These are phyloP conservation scores for Drosophila sp. DNA, from an alignment of 1,140 invertebrate species.

Conservation along the genomic window DNA sequence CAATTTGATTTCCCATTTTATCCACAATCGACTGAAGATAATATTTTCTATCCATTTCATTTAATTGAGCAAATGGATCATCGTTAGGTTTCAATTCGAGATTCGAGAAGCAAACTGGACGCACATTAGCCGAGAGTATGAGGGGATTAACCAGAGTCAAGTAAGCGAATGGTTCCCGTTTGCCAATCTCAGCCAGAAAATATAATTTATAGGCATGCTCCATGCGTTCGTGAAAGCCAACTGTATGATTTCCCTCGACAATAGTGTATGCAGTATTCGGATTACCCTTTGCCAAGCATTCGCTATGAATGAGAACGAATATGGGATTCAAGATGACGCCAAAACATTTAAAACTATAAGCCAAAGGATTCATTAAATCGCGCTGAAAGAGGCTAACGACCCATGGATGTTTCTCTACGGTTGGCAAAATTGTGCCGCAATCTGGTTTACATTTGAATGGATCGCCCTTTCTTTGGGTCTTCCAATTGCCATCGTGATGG, in stretches of 20 bases:
- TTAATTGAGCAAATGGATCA: background rate
- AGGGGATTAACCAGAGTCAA: constrained; percentile 26
- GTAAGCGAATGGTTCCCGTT: background rate
- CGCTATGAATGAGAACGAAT: background rate
- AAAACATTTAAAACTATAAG: constrained; percentile 78
- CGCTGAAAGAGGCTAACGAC: constrained; percentile 38
- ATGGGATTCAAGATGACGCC: constrained; percentile 67
- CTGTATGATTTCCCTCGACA: constrained; percentile 22
- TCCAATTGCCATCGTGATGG: background rate
- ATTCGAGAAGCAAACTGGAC: constrained; percentile 29
- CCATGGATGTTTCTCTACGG: constrained; percentile 35
- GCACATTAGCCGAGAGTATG: constrained; percentile 19
- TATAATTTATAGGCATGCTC: constrained; percentile 15
- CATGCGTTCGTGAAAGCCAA: background rate
- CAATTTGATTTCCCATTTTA: background rate
- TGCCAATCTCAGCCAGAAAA: background rate
- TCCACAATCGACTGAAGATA: background rate
- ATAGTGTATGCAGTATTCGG: background rate
- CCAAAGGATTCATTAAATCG: rapidly evolving
- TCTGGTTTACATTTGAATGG: constrained; percentile 29
- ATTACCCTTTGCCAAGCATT: background rate
- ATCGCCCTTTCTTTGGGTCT: rapidly evolving
- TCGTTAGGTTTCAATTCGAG: background rate
- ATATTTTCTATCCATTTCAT: background rate
- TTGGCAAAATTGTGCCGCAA: constrained; percentile 37